phyloP scores from a whole-genome alignment of 2,888 invertebrate genomes.

The Ormyrus nitidulus region DNA sequence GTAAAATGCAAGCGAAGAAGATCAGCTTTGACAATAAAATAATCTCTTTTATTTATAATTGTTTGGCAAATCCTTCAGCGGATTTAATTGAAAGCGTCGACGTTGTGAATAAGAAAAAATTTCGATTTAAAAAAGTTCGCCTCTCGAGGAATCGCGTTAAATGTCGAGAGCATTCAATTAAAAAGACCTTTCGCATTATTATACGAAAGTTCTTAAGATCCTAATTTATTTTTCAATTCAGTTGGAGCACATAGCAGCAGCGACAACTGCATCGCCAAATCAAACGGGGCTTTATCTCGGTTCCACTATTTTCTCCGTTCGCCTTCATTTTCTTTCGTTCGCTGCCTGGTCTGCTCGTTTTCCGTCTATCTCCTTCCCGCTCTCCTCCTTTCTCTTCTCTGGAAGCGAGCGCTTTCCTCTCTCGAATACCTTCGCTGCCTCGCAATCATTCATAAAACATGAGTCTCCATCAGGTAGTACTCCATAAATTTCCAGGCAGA shows the following conservation, averaged over 20 bases:
- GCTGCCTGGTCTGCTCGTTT: constrained; percentile 2
- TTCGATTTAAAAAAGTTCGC: constrained; percentile 2
- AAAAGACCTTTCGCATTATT: constrained; percentile 20
- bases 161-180: constrained; percentile 29
- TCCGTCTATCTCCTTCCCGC: constrained; percentile 7
- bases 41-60: too few relatives aligned
- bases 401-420: not conserved
- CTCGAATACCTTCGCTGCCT: constrained; percentile 36
- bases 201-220: constrained; percentile 39
- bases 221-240: constrained; percentile 51
- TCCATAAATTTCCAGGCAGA: constrained; percentile 68
- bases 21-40: too few relatives aligned
- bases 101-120: not conserved
- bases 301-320: constrained; percentile 49
- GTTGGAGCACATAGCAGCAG: not conserved
- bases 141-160: not conserved
- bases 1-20: too few relatives aligned
- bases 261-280: constrained; percentile 39
- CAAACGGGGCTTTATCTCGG: constrained; percentile 52
- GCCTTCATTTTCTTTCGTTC: constrained; percentile 51
- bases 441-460: constrained; percentile 71
- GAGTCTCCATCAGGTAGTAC: constrained; percentile 67
- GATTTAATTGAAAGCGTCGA: not conserved
- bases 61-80: too few relatives aligned
- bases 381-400: not conserved